phyloP scores from a whole-genome alignment of 2,888 invertebrate species.

The Drosophila vallismaia region DNA sequence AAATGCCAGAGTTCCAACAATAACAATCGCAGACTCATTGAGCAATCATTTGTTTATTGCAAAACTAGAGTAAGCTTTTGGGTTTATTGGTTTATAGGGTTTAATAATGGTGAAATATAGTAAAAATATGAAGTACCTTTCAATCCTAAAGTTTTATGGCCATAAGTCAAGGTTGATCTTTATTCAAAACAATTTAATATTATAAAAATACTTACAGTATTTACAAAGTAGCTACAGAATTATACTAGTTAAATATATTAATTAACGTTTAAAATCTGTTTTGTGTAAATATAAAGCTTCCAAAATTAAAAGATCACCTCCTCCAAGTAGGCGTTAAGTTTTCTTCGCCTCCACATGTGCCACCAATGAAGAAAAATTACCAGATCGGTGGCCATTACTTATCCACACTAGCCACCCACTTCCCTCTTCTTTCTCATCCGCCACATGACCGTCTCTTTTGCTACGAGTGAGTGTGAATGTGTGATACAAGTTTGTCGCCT shows the following conservation, averaged over 20 bases:
- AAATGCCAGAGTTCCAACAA: conserved; percentile 21
- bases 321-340: conserved; percentile 33
- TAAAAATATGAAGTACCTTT: too few species aligned
- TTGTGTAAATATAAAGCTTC: too few species aligned
- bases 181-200: neutral
- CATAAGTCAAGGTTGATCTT: neutral
- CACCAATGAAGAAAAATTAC: conserved; percentile 82
- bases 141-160: too few species aligned
- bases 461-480: conserved; percentile 20
- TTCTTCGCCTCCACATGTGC: conserved; percentile 49
- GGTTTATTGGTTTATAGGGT: neutral
- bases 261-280: too few species aligned
- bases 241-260: too few species aligned
- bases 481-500: conserved; percentile 64
- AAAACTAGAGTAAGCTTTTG: neutral
- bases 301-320: neutral
- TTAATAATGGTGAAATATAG: neutral
- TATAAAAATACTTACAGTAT: neutral
- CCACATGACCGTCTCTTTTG: conserved; percentile 29
- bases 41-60: neutral
- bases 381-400: conserved; percentile 83
- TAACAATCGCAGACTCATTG: neutral
- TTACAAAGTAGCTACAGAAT: too few species aligned
- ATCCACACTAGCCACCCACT: conserved; percentile 60
- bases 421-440: conserved; percentile 1